Conservation (phyloP, 2,888 invertebrate species). For the Pteria penguin region DNA sequence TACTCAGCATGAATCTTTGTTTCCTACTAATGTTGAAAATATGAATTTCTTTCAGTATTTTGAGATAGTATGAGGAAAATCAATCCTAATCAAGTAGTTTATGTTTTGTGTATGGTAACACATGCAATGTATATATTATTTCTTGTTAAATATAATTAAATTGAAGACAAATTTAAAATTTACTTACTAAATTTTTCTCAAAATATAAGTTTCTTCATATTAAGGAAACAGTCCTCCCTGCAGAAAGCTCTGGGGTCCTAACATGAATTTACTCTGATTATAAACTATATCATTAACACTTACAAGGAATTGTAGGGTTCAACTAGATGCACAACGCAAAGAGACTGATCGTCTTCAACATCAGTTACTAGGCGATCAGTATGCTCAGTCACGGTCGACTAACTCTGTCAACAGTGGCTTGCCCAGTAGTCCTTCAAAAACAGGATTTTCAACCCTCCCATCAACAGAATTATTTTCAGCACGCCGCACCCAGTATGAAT, state of each 20-base stretch:
- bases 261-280: background rate
- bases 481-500: constrained; percentile 58
- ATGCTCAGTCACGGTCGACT: constrained; percentile 42
- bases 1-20: no score
- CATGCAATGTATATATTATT: no score
- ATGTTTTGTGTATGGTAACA: no score
- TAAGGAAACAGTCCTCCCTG: background rate
- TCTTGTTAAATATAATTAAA: no score
- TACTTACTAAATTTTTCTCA: no score
- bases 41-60: no score
- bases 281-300: background rate
- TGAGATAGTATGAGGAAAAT: no score
- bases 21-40: no score
- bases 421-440: constrained; percentile 62
- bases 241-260: background rate
- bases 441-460: constrained; percentile 71
- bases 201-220: no score
- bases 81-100: no score
- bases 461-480: constrained; percentile 59
- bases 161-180: no score
- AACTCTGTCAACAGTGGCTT: constrained; percentile 46
- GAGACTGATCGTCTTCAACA: constrained; percentile 71
- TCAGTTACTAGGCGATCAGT: constrained; percentile 61
- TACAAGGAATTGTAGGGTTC: constrained; percentile 55
- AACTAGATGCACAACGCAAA: constrained; percentile 69